Evolutionary conservation across 2,113 vertebrate genomes (phyloP).

Genomic region (Sylvilagus bachmani): DNA sequence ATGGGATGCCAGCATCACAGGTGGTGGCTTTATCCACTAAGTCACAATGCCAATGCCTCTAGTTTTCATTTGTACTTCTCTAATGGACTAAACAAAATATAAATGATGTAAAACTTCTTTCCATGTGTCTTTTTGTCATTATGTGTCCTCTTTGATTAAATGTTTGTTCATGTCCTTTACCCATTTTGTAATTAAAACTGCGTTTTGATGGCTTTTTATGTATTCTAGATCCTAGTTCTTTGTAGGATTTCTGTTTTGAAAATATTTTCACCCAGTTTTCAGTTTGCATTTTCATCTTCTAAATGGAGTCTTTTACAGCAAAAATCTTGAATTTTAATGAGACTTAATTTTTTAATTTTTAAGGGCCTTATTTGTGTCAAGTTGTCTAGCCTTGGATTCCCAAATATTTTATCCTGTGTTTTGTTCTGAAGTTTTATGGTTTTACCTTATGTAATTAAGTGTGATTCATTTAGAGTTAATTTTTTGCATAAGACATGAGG

Average conservation of each 20-base stretch:
- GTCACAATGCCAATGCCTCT: too few relatives aligned
- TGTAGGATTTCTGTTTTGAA: not conserved
- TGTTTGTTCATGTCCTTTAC: not conserved
- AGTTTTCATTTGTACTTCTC: not conserved
- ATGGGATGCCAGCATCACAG: too few relatives aligned
- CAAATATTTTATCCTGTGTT: not conserved
- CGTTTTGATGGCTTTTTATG: not conserved
- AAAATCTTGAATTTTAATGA: not conserved
- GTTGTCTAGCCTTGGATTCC: not conserved
- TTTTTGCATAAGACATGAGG: not conserved
- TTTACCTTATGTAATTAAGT: not conserved
- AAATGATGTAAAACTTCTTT: not conserved
- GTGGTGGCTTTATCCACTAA: too few relatives aligned
- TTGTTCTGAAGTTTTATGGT: not conserved
- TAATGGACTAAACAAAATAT: not conserved
- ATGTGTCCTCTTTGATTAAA: not conserved
- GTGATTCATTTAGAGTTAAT: not conserved
- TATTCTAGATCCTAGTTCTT: not conserved
- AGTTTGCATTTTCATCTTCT: constrained; percentile 24
- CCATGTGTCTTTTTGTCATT: not conserved
- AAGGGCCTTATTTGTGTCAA: not conserved
- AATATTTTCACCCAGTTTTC: not conserved
- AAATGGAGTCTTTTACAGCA: not conserved
- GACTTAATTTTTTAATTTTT: not conserved
- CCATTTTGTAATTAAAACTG: not conserved